phyloP scores from a whole-genome alignment of 2,113 vertebrate genomes.

The Syngnathus typhle region DNA sequence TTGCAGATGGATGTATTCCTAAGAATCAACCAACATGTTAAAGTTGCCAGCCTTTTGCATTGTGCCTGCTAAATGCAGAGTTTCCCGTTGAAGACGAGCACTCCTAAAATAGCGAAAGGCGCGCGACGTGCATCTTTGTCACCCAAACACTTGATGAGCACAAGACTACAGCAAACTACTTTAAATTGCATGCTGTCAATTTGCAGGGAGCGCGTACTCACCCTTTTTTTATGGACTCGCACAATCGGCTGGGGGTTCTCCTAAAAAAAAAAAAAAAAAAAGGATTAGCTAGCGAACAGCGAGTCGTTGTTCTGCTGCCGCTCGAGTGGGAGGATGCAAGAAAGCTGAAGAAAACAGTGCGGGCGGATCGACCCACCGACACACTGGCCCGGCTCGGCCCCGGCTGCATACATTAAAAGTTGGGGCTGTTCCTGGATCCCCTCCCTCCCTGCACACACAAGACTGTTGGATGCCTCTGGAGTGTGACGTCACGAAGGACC shows the following conservation, averaged over 20 bases:
- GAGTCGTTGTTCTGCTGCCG: conserved; percentile 2
- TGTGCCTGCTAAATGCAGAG: background rate
- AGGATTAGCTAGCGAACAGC: conserved; percentile 16
- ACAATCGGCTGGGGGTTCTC: conserved; percentile 6
- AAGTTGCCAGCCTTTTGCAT: background rate
- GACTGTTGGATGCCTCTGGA: conserved; percentile 23
- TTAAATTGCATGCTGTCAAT: background rate
- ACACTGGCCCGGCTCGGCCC: conserved; percentile 31
- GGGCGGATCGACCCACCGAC: background rate
- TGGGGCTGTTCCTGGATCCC: conserved; percentile 35
- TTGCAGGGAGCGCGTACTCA: conserved; percentile 36
- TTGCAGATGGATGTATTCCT: background rate
- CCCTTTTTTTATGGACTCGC: conserved; percentile 32
- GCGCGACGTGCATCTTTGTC: conserved; percentile 23
- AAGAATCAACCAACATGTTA: background rate
- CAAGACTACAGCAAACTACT: background rate
- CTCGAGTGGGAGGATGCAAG: conserved; percentile 21
- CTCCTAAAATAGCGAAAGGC: conserved; percentile 8
- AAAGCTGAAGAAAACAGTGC: conserved; percentile 16
- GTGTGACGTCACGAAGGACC: conserved; percentile 66
- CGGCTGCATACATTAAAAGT: conserved; percentile 51
- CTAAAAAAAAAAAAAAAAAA: conserved; percentile 20
- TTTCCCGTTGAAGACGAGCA: background rate
- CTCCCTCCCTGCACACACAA: background rate
- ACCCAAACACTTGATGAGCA: conserved; percentile 15